Evolutionary conservation across 2,888 invertebrate genomes (phyloP).

Genomic region (Melanophora roralis): DNA sequence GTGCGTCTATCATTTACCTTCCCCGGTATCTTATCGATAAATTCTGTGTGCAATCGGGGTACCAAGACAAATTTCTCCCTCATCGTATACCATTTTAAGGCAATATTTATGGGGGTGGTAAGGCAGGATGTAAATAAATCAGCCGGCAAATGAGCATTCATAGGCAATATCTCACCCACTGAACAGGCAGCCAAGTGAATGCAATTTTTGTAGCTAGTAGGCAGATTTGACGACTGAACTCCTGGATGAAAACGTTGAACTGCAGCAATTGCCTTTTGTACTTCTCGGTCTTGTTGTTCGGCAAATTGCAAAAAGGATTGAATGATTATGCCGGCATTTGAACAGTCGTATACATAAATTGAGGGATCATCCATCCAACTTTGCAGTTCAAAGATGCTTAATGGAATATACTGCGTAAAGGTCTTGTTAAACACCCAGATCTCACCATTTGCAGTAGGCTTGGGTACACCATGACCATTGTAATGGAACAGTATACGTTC

Average conservation of each 20-base stretch:
- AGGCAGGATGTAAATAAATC: constrained; percentile 98
- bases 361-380: constrained; percentile 99
- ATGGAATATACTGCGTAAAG: constrained; percentile 99
- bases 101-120: constrained; percentile 98
- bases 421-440: constrained; percentile 99
- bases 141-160: constrained; percentile 98
- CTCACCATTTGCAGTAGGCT: constrained; percentile 98
- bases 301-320: constrained; percentile 94
- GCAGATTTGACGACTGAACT: constrained; percentile 41
- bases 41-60: constrained; percentile 88
- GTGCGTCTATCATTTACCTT: constrained; percentile 95
- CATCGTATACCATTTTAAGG: constrained; percentile 95
- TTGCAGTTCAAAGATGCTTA: constrained; percentile 98
- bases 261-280: constrained; percentile 77
- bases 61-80: constrained; percentile 87
- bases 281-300: constrained; percentile 91
- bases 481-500: constrained; percentile 99
- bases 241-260: constrained; percentile 54
- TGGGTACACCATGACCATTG: constrained; percentile 99
- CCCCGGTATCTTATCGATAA: constrained; percentile 98
- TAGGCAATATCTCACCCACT: constrained; percentile 94
- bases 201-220: constrained; percentile 87
- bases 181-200: constrained; percentile 98
- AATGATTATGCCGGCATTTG: constrained; percentile 97
- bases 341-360: constrained; percentile 99